phyloP scores from a whole-genome alignment of 30 jellyfish, hydroid and myxozoan genomes.

The Hydra vulgaris region DNA sequence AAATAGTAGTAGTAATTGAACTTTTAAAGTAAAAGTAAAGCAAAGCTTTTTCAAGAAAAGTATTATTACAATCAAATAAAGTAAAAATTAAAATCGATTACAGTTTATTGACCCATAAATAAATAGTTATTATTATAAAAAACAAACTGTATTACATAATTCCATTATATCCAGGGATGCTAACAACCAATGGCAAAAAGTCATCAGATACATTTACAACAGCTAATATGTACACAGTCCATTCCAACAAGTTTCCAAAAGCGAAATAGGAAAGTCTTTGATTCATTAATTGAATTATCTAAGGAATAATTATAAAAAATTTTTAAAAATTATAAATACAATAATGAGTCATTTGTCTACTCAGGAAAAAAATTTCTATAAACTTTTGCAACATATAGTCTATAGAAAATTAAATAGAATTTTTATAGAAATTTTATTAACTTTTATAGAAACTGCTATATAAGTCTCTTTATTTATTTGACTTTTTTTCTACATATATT shows the following conservation, averaged over 20 bases:
- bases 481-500: too few relatives aligned
- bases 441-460: neutral
- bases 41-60: too few relatives aligned
- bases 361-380: too few relatives aligned
- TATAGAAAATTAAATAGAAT: too few relatives aligned
- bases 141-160: neutral
- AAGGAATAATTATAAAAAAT: neutral
- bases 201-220: slow-evolving; percentile 71
- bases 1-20: too few relatives aligned
- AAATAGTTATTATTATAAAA: neutral
- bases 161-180: slow-evolving; percentile 6
- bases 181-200: slow-evolving; percentile 18
- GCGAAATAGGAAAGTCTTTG: slow-evolving; percentile 47
- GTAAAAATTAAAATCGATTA: too few relatives aligned
- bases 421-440: too few relatives aligned
- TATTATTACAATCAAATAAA: too few relatives aligned
- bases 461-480: too few relatives aligned
- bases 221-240: slow-evolving; percentile 44
- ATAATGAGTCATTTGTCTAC: neutral
- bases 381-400: too few relatives aligned
- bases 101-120: too few relatives aligned
- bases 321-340: neutral
- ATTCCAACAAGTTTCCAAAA: slow-evolving; percentile 48
- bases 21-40: too few relatives aligned
- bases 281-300: slow-evolving; percentile 49